Evolutionary conservation across 1,140 invertebrate species (phyloP).

Genomic region (Maconellicoccus hirsutus): DNA sequence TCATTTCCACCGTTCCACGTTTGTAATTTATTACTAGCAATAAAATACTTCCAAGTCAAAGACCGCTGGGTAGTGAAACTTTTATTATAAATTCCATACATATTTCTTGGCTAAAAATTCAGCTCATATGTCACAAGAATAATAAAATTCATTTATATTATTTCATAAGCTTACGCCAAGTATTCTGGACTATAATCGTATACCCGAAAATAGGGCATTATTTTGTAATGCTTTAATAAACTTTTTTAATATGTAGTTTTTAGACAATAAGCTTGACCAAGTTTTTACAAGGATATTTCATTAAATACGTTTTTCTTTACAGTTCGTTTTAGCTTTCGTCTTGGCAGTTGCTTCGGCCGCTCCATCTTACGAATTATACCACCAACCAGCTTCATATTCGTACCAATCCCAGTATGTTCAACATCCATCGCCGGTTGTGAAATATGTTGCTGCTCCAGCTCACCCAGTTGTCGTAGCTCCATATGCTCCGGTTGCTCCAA

Average conservation of each 20-base stretch:
- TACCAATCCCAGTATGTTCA: background rate
- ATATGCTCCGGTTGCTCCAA: background rate
- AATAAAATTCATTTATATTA: constrained; percentile 6
- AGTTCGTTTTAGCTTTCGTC: background rate
- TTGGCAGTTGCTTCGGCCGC: background rate
- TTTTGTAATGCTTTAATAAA: too few species aligned
- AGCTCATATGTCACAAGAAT: background rate
- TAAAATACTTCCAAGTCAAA: background rate
- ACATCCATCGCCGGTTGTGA: background rate
- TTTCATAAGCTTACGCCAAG: background rate
- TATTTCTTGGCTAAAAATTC: background rate
- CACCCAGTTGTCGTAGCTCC: background rate
- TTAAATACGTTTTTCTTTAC: background rate
- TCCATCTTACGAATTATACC: background rate
- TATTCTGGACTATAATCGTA: background rate
- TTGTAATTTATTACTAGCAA: background rate
- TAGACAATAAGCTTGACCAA: too few species aligned
- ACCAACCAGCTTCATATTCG: background rate
- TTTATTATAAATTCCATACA: background rate
- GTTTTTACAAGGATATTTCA: too few species aligned
- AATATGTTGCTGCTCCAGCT: background rate
- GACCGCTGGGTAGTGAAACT: background rate
- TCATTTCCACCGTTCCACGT: background rate
- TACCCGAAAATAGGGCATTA: background rate
- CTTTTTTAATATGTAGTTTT: too few species aligned